A percentile compares a stretch with the other conserved stretches of the same genome.
These are phyloP conservation scores for Hyla sarda DNA, from an alignment of 2,113 vertebrate genomes.

Conservation along the genomic window DNA sequence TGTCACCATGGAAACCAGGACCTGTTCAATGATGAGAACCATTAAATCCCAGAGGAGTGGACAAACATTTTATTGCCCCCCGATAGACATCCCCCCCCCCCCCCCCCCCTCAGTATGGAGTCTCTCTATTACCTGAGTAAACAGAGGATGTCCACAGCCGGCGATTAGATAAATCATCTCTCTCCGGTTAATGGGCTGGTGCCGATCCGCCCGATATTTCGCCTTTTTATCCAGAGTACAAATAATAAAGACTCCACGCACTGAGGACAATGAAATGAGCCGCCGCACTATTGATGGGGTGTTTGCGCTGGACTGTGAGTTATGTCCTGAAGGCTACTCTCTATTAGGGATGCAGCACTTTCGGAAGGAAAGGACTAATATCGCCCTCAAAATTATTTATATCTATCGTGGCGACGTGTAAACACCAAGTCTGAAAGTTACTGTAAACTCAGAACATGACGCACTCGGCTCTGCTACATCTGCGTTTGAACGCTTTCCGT, in stretches of 20 bases:
- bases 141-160: constrained; percentile 68
- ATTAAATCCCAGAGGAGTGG: no score
- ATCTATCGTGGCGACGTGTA: constrained; percentile 61
- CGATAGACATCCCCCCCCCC: not conserved
- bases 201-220: constrained; percentile 67
- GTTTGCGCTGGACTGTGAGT: constrained; percentile 70
- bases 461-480: not conserved
- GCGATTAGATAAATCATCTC: constrained; percentile 77
- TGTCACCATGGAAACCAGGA: no score
- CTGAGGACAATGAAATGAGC: constrained; percentile 75
- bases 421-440: constrained; percentile 44
- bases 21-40: no score
- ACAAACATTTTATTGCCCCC: constrained; percentile 28
- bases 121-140: constrained; percentile 69
- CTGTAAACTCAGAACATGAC: constrained; percentile 31
- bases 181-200: constrained; percentile 74
- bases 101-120: constrained; percentile 59
- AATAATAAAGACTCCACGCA: constrained; percentile 76
- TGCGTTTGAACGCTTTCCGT: not conserved
- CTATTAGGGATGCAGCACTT: constrained; percentile 66
- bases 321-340: constrained; percentile 67
- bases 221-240: constrained; percentile 76
- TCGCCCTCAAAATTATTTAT: constrained; percentile 61
- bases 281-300: constrained; percentile 69
- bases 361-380: constrained; percentile 66